Evolutionary conservation across 2,888 invertebrate species (phyloP).

Genomic region (Pomacea canaliculata): DNA sequence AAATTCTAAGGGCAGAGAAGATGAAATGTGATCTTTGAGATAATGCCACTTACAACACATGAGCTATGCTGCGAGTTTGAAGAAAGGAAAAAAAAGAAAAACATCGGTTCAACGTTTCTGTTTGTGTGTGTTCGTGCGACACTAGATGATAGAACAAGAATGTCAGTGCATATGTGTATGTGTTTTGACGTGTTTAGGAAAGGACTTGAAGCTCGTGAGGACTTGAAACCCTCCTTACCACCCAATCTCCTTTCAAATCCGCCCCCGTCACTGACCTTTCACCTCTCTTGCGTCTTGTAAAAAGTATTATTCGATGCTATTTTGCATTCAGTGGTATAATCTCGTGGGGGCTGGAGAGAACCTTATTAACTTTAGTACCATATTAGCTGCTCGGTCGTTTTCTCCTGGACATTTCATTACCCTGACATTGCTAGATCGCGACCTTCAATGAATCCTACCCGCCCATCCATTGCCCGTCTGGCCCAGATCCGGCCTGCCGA

Average conservation of each 20-base stretch:
- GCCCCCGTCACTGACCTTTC: too few relatives aligned
- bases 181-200: background rate
- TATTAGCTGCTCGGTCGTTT: background rate
- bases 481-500: background rate
- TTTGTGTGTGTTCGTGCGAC: constrained; percentile 1
- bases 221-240: too few relatives aligned
- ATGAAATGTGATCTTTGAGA: too few relatives aligned
- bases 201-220: too few relatives aligned
- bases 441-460: background rate
- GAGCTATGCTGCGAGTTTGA: background rate
- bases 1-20: too few relatives aligned
- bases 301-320: too few relatives aligned
- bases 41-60: too few relatives aligned
- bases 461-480: background rate
- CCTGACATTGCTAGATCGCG: background rate
- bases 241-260: too few relatives aligned
- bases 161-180: background rate
- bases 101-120: background rate
- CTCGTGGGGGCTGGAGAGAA: too few relatives aligned
- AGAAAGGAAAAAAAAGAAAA: background rate
- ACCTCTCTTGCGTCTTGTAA: too few relatives aligned
- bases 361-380: background rate
- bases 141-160: too few relatives aligned
- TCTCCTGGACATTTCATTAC: background rate
- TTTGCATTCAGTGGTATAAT: too few relatives aligned